A percentile compares a stretch with the other conserved stretches of the same genome.
Conservation (phyloP, 2,113 vertebrate genomes). For the Strix aluco region DNA sequence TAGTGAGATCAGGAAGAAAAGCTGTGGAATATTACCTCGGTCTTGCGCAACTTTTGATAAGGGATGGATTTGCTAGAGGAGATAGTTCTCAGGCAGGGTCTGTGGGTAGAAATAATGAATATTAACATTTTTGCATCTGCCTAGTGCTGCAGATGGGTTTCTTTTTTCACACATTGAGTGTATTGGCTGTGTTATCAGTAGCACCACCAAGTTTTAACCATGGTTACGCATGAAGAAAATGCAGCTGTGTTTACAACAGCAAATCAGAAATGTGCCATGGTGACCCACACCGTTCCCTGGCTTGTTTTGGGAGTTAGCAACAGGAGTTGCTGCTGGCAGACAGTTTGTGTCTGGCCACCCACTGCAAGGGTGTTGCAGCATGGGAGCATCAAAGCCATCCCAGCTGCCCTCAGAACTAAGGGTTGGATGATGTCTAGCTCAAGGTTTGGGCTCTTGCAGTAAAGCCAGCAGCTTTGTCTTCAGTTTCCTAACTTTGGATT, state of each 20-base stretch:
- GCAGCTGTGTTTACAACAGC: not conserved
- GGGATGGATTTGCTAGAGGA: not conserved
- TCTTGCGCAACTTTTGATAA: not conserved
- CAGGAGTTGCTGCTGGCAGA: not conserved
- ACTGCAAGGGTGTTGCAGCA: not conserved
- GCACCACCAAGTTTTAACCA: not conserved
- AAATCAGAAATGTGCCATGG: not conserved
- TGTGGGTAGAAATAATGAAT: not conserved
- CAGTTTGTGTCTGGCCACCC: not conserved
- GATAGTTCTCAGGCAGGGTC: not conserved
- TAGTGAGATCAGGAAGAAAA: not conserved
- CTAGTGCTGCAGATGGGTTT: not conserved
- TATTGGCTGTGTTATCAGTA: not conserved
- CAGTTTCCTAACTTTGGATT: not conserved
- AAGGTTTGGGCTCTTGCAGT: not conserved
- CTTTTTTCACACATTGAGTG: not conserved
- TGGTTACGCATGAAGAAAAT: not conserved
- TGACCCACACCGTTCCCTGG: not conserved
- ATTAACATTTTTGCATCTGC: not conserved
- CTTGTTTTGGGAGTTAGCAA: not conserved
- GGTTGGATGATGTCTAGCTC: not conserved
- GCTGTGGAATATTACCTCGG: accelerated
- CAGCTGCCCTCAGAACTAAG: not conserved
- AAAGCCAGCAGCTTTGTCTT: not conserved
- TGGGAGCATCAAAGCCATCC: not conserved